Percentiles rank a stretch among this genome's conserved stretches.
Evolutionary conservation across 2,797 vertebrate genomes (phyloP).

Genomic region (Crocidura indochinensis): DNA sequence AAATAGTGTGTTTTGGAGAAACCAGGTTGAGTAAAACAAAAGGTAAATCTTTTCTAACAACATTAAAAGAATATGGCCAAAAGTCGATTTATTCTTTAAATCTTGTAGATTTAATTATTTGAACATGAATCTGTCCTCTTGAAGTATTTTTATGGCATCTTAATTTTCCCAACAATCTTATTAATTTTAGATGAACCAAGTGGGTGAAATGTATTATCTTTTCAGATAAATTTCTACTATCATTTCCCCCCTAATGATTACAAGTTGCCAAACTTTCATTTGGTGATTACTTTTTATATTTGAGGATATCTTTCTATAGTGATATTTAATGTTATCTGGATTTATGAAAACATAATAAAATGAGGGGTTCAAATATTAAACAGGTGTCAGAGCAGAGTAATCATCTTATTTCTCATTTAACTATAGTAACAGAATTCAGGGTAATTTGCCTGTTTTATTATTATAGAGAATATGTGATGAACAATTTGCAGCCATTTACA

Average conservation of each 20-base stretch:
- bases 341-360: constrained; percentile 67
- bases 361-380: constrained; percentile 58
- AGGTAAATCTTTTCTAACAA: constrained; percentile 38
- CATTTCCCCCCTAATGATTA: constrained; percentile 44
- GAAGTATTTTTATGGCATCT: constrained; percentile 35
- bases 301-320: constrained; percentile 1
- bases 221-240: constrained; percentile 11
- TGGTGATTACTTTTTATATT: constrained; percentile 45
- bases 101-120: constrained; percentile 36
- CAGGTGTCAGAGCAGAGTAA: constrained; percentile 60
- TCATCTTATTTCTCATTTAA: constrained; percentile 50
- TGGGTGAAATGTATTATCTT: constrained; percentile 45
- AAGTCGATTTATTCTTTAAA: background rate
- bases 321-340: constrained; percentile 48
- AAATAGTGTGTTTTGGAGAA: constrained; percentile 2
- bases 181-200: constrained; percentile 62
- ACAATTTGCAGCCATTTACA: background rate
- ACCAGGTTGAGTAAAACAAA: constrained; percentile 34
- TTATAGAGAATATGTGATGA: background rate
- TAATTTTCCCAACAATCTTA: constrained; percentile 35
- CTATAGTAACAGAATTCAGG: constrained; percentile 39
- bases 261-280: constrained; percentile 42
- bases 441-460: background rate
- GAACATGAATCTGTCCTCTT: constrained; percentile 33
- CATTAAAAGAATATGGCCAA: constrained; percentile 9